phyloP scores from a whole-genome alignment of 2,888 invertebrate species.

The Calameuta idolon region DNA sequence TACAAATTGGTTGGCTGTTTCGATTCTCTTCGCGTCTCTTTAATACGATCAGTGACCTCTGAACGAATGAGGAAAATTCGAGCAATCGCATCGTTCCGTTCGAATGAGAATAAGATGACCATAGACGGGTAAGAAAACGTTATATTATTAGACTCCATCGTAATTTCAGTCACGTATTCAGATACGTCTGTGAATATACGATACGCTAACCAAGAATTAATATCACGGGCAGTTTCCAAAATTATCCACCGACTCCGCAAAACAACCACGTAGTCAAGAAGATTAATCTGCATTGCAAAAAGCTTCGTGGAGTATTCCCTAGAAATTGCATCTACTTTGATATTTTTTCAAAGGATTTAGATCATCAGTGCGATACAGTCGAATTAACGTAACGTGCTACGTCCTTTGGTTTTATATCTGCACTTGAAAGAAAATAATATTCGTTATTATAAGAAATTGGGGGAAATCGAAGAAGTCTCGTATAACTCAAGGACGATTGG shows the following conservation, averaged over 20 bases:
- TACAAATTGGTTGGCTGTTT: constrained; percentile 1
- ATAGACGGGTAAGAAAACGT: constrained; percentile 35
- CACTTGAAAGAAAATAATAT: background rate
- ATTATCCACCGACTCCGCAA: background rate
- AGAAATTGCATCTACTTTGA: background rate
- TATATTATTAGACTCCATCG: constrained; percentile 57
- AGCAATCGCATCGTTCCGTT: constrained; percentile 29
- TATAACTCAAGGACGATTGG: background rate
- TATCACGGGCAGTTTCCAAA: background rate
- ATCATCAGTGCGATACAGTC: background rate
- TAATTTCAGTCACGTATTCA: constrained; percentile 54
- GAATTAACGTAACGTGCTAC: background rate
- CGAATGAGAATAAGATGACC: constrained; percentile 46
- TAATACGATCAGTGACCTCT: constrained; percentile 45
- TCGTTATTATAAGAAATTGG: background rate
- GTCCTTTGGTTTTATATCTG: background rate
- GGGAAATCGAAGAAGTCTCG: background rate
- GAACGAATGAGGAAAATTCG: constrained; percentile 34
- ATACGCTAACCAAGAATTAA: constrained; percentile 15
- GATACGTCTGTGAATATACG: constrained; percentile 39
- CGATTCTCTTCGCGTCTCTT: constrained; percentile 34
- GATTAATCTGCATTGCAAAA: background rate
- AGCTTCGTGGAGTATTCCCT: background rate
- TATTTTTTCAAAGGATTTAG: background rate
- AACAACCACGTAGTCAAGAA: background rate